Evolutionary conservation across 1,140 invertebrate species (phyloP).

Genomic region (Lepidurus couesii): DNA sequence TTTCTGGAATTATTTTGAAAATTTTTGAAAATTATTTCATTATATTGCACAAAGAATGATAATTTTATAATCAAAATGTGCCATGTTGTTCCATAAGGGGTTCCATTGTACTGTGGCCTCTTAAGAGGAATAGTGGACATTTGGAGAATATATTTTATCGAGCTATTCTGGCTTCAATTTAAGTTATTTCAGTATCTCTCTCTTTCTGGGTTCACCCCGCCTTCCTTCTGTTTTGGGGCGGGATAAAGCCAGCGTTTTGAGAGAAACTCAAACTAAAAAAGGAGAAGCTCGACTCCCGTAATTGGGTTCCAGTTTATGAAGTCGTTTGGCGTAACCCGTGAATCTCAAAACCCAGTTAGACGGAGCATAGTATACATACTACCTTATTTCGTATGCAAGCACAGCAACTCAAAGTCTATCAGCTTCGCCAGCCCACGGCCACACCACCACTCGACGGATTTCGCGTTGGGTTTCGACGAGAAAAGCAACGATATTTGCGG

Average conservation of each 20-base stretch:
- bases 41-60: too few species aligned
- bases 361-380: constrained; percentile 6
- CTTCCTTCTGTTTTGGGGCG: too few species aligned
- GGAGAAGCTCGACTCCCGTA: background rate
- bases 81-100: too few species aligned
- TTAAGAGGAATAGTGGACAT: too few species aligned
- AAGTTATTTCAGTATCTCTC: too few species aligned
- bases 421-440: background rate
- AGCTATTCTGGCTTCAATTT: too few species aligned
- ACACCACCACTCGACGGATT: background rate
- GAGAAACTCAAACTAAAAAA: background rate
- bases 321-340: constrained; percentile 20
- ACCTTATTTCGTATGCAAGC: constrained; percentile 13
- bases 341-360: constrained; percentile 12
- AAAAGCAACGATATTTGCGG: background rate
- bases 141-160: too few species aligned
- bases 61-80: too few species aligned
- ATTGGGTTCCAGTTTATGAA: constrained; percentile 19
- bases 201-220: too few species aligned
- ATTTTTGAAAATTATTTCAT: too few species aligned
- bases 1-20: too few species aligned
- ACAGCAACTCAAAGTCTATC: background rate
- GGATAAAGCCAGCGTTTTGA: background rate
- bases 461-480: background rate
- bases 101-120: too few species aligned